phyloP scores from a whole-genome alignment of 2,888 invertebrate genomes.

The Eupelmus urozonus region DNA sequence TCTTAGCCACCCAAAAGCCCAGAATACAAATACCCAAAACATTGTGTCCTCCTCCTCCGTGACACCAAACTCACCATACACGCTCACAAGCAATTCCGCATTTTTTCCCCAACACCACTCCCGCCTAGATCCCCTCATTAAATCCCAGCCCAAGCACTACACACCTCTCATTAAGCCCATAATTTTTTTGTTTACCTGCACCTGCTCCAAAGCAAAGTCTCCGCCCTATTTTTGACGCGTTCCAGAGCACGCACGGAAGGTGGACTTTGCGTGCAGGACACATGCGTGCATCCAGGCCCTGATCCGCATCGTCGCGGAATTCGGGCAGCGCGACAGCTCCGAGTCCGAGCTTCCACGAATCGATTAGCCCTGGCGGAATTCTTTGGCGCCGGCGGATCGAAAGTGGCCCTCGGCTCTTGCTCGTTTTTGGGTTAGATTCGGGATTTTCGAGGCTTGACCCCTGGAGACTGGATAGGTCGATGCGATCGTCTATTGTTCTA shows the following conservation, averaged over 20 bases:
- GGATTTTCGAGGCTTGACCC: not conserved
- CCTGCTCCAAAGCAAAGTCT: conserved; percentile 7
- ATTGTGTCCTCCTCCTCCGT: too few species aligned
- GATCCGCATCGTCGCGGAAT: too few species aligned
- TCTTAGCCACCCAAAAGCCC: too few species aligned
- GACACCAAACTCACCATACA: conserved; percentile 1
- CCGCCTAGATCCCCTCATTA: conserved; percentile 30
- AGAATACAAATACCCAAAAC: too few species aligned
- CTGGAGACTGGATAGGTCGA: not conserved
- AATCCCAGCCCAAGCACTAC: conserved; percentile 6
- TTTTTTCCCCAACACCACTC: not conserved
- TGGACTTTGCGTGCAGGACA: conserved; percentile 1
- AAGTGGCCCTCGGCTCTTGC: conserved; percentile 4
- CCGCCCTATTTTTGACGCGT: not conserved
- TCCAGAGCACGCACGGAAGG: not conserved
- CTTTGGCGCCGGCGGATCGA: not conserved
- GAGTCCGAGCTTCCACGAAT: conserved; percentile 30
- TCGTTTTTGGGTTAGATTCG: not conserved
- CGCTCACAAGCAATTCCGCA: not conserved
- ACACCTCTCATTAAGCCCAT: not conserved
- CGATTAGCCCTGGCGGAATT: conserved; percentile 30
- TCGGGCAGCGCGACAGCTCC: not conserved
- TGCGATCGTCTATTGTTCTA: not conserved
- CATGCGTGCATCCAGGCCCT: conserved; percentile 3
- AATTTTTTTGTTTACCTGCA: conserved; percentile 22